Percentiles rank a stretch among this genome's conserved stretches.
phyloP scores from a whole-genome alignment of 2,797 vertebrate genomes.

The Bradypodion pumilum region DNA sequence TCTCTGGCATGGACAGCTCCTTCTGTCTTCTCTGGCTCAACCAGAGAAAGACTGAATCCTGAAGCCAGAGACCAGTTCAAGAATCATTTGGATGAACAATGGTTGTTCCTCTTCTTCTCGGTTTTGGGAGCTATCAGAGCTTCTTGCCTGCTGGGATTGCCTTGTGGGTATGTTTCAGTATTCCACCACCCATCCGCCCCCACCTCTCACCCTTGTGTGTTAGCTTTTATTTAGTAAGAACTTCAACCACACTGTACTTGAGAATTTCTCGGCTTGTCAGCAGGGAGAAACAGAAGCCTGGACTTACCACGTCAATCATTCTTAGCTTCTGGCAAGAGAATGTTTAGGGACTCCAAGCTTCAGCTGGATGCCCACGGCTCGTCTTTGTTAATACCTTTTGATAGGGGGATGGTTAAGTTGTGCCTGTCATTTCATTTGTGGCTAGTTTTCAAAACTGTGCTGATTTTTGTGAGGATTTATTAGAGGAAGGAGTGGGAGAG shows the following conservation, averaged over 20 bases:
- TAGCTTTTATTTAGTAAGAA: constrained; percentile 51
- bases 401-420: background rate
- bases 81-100: background rate
- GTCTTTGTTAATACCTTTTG: constrained; percentile 11
- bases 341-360: constrained; percentile 11
- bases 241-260: constrained; percentile 48
- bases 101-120: background rate
- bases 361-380: background rate
- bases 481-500: background rate
- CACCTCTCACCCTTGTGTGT: constrained; percentile 7
- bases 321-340: constrained; percentile 25
- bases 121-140: background rate
- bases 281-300: constrained; percentile 35
- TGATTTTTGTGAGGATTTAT: background rate
- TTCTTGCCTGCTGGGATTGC: background rate
- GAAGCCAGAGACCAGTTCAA: background rate
- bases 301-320: constrained; percentile 19
- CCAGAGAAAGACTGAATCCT: background rate
- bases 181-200: background rate
- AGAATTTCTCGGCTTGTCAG: constrained; percentile 46
- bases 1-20: too few species aligned
- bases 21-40: background rate
- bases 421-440: background rate
- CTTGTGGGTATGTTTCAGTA: background rate
- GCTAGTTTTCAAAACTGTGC: constrained; percentile 1